Evolutionary conservation across 2,797 vertebrate genomes (phyloP).

Genomic region (Platalea minor): DNA sequence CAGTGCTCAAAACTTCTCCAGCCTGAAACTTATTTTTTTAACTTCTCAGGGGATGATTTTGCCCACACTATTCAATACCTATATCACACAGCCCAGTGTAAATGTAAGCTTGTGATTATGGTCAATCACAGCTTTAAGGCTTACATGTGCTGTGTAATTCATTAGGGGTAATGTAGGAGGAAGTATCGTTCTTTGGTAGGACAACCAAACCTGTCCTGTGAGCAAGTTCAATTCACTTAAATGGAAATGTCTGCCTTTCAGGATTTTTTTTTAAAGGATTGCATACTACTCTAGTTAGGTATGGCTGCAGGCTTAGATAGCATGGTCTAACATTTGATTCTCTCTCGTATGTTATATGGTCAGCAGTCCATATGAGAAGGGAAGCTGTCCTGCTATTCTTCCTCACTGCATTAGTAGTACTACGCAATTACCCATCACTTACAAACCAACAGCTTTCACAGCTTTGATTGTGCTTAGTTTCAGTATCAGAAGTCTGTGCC

Average conservation of each 20-base stretch:
- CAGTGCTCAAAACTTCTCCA: background rate
- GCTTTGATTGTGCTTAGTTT: background rate
- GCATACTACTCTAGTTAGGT: background rate
- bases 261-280: background rate
- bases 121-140: background rate
- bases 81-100: background rate
- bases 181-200: background rate
- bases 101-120: background rate
- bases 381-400: background rate
- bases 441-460: background rate
- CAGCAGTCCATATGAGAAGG: background rate
- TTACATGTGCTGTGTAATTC: background rate
- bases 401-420: background rate
- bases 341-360: background rate
- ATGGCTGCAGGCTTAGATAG: background rate
- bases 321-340: background rate
- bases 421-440: background rate
- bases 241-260: background rate
- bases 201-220: background rate
- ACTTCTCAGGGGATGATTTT: background rate
- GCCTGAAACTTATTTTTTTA: background rate
- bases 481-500: background rate
- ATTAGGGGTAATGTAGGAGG: background rate
- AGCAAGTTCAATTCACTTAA: background rate
- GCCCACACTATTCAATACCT: background rate